Percentiles rank a stretch among this genome's conserved stretches.
Evolutionary conservation across 2,113 vertebrate genomes (phyloP).

Genomic region (Limanda limanda): DNA sequence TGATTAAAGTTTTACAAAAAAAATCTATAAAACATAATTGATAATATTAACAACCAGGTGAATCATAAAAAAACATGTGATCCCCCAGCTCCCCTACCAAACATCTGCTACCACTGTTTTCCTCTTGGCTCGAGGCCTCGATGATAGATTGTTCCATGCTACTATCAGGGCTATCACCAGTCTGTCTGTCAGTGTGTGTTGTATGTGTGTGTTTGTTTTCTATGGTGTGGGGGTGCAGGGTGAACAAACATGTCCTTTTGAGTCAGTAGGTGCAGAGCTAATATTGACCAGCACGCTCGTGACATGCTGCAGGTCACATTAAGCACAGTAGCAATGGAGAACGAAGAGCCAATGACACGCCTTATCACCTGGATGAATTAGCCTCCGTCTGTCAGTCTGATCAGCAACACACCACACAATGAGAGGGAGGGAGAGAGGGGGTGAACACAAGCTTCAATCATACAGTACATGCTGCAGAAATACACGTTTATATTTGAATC

Average conservation of each 20-base stretch:
- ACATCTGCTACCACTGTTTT: slow-evolving; percentile 49
- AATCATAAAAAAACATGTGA: slow-evolving; percentile 20
- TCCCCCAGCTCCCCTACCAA: slow-evolving; percentile 23
- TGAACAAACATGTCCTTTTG: slow-evolving; percentile 77
- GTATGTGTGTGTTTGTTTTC: slow-evolving; percentile 54
- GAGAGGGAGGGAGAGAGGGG: neutral
- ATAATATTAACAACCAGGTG: neutral
- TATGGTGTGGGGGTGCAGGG: slow-evolving; percentile 4
- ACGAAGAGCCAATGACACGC: slow-evolving; percentile 74
- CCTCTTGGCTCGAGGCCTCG: slow-evolving; percentile 25
- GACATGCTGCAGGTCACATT: slow-evolving; percentile 70
- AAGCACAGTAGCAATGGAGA: slow-evolving; percentile 69
- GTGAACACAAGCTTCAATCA: neutral
- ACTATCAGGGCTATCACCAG: slow-evolving; percentile 48
- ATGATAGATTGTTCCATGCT: slow-evolving; percentile 51
- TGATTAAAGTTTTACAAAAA: neutral
- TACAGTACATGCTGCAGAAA: neutral
- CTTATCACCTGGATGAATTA: slow-evolving; percentile 81
- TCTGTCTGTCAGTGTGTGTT: slow-evolving; percentile 19
- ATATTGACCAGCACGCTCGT: slow-evolving; percentile 79
- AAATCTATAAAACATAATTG: neutral
- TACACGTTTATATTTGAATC: neutral
- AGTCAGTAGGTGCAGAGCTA: slow-evolving; percentile 74
- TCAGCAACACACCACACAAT: slow-evolving; percentile 40
- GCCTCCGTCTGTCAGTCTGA: slow-evolving; percentile 67